phyloP scores from a whole-genome alignment of 2,113 vertebrate species.

The Trogon surrucura region DNA sequence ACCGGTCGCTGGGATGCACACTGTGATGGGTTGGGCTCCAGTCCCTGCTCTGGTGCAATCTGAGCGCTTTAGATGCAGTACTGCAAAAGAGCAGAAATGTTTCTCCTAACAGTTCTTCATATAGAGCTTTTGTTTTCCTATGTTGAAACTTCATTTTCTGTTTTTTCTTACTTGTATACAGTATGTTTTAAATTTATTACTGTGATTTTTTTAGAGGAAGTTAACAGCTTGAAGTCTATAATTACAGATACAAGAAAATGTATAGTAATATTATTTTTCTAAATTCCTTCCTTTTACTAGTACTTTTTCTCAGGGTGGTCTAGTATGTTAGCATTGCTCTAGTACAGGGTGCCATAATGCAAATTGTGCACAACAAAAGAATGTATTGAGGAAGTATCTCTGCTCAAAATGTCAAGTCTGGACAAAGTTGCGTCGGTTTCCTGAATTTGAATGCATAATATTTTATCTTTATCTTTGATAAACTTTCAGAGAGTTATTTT shows the following conservation, averaged over 20 bases:
- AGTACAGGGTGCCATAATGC: not conserved
- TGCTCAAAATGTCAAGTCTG: slow-evolving; percentile 30
- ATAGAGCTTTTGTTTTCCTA: not conserved
- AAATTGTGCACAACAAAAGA: not conserved
- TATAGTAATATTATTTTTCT: not conserved
- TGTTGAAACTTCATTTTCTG: not conserved
- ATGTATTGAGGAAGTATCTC: not conserved
- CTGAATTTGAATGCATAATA: not conserved
- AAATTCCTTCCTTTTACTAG: not conserved
- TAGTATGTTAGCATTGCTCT: not conserved
- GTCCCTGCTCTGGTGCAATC: accelerated
- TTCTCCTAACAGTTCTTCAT: not conserved
- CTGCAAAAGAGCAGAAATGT: not conserved
- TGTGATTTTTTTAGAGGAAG: not conserved
- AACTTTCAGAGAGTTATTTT: not conserved
- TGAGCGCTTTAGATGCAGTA: not conserved
- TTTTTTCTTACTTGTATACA: not conserved
- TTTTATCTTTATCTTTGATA: slow-evolving; percentile 25
- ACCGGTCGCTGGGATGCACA: not conserved
- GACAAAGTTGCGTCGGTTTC: not conserved
- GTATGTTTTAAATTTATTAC: not conserved
- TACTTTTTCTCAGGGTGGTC: not conserved
- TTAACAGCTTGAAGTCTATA: not conserved
- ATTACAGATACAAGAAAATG: not conserved
- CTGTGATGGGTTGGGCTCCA: not conserved